These are phyloP conservation scores for Paramormyrops hopkinsi DNA, from an alignment of 2,797 vertebrate genomes.

Conservation along the genomic window DNA sequence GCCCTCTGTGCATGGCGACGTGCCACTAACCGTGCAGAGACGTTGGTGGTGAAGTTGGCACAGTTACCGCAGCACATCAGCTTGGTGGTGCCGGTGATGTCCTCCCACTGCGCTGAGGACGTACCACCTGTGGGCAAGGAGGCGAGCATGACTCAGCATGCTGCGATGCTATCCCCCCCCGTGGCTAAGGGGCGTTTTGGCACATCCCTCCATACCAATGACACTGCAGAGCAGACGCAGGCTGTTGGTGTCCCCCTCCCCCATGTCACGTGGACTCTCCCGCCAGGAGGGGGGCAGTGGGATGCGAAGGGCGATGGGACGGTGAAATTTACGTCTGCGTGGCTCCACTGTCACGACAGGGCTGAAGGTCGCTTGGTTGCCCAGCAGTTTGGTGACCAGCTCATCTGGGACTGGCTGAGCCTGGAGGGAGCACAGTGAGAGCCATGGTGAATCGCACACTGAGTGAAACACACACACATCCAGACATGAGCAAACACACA, in stretches of 20 bases:
- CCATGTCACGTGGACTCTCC: slow-evolving; percentile 81
- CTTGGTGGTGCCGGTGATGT: slow-evolving; percentile 97
- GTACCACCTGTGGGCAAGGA: slow-evolving; percentile 75
- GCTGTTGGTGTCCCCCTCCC: slow-evolving; percentile 93
- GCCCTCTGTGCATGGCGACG: neutral
- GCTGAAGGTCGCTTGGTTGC: slow-evolving; percentile 97
- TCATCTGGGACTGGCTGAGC: slow-evolving; percentile 94
- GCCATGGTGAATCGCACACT: neutral
- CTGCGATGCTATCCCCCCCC: neutral
- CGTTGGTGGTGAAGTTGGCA: slow-evolving; percentile 96
- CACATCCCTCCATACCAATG: slow-evolving; percentile 65
- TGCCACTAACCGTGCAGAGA: slow-evolving; percentile 85
- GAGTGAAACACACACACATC: neutral
- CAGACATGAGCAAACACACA: neutral
- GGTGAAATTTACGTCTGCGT: slow-evolving; percentile 89
- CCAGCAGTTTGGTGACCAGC: slow-evolving; percentile 86
- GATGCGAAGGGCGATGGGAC: slow-evolving; percentile 89
- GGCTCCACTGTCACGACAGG: slow-evolving; percentile 96
- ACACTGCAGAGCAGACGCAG: slow-evolving; percentile 95
- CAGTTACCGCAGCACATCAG: slow-evolving; percentile 87
- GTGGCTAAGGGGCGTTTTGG: neutral
- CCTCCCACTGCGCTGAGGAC: slow-evolving; percentile 94
- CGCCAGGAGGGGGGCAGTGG: slow-evolving; percentile 90
- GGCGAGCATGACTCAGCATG: neutral
- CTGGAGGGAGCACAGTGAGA: slow-evolving; percentile 47